Evolutionary conservation across 2,113 vertebrate genomes (phyloP), one percentile per base, ranked within the genome.

Genomic region (Nanorana parkeri): DNA sequence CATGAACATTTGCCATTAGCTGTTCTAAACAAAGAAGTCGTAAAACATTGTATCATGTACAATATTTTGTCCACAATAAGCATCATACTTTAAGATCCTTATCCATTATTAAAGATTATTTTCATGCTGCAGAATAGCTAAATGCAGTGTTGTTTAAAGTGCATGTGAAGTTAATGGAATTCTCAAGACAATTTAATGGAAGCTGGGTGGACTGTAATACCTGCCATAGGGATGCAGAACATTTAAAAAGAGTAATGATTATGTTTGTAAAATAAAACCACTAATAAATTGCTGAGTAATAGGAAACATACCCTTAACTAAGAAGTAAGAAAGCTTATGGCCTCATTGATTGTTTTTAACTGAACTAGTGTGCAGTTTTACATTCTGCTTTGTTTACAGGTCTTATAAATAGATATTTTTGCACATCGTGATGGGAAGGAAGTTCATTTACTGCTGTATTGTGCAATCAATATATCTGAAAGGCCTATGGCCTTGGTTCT

Each of bases 191-290:
- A 76, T 76, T 77, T 20, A 51, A 64, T 75, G 20, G 29, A 19
- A 24, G 17, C n/a, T n/a, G 72, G 5, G 19, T 75, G 72, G 55
- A 60, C 52, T 58, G 55, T 78, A 67, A 58, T 67, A 56, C 41
- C 52, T 23, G 52, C 68, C 41, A 47, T 24, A 71, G 47, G 17
- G 21, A 71, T 26, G 47, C 23, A 52, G 23, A 63, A 28, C 75
- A 26, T 71, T 51, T 23, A 72, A 4, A 52, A n/a, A 41, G 20
- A 78, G 28, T 29, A 71, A 20, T 52, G 52, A 60, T 71, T 61
- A 80, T 29, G n/a, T 69, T 80, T 26, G 78, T 80, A 80, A 69
- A 60, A n/a, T 20, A 80, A 80, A 63, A 80, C 47, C 56, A 71
- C 67, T 51, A 63, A 71, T 52, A 69, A 55, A 71, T 60, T 80